Conservation (phyloP, 2,113 vertebrate species). For the Apodemus sylvaticus region DNA sequence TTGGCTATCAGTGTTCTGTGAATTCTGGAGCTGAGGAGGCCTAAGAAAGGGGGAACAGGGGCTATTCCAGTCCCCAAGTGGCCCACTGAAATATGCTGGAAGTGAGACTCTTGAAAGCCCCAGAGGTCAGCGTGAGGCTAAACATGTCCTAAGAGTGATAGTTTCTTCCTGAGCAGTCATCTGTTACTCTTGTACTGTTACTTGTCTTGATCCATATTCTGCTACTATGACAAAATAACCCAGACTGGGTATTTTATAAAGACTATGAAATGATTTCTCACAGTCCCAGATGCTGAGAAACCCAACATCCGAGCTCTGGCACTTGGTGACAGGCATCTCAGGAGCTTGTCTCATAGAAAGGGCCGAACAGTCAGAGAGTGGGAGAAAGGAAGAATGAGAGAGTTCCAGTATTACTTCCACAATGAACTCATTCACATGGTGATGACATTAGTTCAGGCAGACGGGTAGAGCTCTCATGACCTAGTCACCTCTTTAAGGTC, state of each 20-base stretch:
- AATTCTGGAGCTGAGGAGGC: neutral
- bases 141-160: neutral
- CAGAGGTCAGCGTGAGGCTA: neutral
- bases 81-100: neutral
- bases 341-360: neutral
- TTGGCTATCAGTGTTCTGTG: neutral
- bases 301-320: neutral
- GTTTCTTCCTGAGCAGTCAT: neutral
- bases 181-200: neutral
- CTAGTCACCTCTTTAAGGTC: neutral
- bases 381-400: neutral
- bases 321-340: neutral
- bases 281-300: neutral
- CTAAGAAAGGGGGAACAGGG: neutral
- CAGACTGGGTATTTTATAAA: neutral
- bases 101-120: neutral
- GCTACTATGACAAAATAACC: neutral
- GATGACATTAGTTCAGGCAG: neutral
- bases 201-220: neutral
- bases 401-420: neutral
- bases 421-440: neutral
- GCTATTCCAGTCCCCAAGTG: rapidly evolving
- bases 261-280: neutral
- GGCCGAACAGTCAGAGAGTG: neutral
- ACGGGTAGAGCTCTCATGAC: neutral